phyloP scores from a whole-genome alignment of 2,888 invertebrate genomes.

The Ectobius pallidus region DNA sequence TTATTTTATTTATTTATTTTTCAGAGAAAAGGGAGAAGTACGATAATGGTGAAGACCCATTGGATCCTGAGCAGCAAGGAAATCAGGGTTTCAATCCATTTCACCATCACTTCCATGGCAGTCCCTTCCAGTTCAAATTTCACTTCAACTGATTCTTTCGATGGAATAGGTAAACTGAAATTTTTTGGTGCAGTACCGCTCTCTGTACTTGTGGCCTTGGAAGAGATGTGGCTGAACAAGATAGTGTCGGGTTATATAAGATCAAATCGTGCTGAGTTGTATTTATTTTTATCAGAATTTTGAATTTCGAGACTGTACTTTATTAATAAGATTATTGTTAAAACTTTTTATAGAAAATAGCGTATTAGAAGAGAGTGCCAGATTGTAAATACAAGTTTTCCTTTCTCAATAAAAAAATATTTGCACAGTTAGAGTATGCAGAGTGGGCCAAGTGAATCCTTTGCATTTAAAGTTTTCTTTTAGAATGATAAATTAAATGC shows the following conservation, averaged over 20 bases:
- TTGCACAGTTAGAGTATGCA: too few relatives aligned
- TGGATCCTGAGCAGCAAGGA: slow-evolving; percentile 87
- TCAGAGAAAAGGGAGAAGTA: slow-evolving; percentile 92
- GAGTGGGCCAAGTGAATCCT: too few relatives aligned
- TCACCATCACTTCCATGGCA: slow-evolving; percentile 79
- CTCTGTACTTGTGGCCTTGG: not conserved
- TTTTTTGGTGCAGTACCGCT: not conserved
- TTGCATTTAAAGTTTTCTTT: too few relatives aligned
- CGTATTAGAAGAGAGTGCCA: too few relatives aligned
- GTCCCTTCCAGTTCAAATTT: slow-evolving; percentile 96
- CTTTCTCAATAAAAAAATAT: too few relatives aligned
- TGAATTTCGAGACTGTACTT: too few relatives aligned
- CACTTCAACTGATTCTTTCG: slow-evolving; percentile 82
- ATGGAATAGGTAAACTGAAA: not conserved
- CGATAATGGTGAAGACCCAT: slow-evolving; percentile 94
- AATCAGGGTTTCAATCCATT: slow-evolving; percentile 72
- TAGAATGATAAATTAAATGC: too few relatives aligned
- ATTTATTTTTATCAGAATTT: not conserved
- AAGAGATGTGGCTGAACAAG: too few relatives aligned
- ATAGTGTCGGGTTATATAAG: not conserved
- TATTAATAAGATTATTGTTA: too few relatives aligned
- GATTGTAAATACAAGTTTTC: too few relatives aligned
- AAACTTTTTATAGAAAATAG: too few relatives aligned
- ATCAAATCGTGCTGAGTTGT: not conserved
- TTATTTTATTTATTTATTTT: too few relatives aligned